Base-by-base conservation (phyloP, 2,113 vertebrate genomes). In the Sciurus niger region DNA sequence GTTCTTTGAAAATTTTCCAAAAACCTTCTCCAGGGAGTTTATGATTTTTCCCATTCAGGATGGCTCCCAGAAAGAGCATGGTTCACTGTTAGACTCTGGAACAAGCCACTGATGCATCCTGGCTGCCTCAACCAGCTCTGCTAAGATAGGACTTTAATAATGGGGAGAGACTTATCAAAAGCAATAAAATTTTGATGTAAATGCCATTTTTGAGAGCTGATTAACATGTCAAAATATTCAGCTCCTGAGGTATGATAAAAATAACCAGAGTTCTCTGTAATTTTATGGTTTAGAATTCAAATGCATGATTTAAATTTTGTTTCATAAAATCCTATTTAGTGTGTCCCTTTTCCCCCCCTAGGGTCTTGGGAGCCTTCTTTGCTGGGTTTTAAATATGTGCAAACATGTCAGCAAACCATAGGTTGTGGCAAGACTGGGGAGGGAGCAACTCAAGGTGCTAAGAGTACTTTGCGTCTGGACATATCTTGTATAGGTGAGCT, bases 151-250 rank as follows among this genome's bases (percentile, higher is more conserved):
- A 18, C 63, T 40, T 17, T 73, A 87, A 84, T 55, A 95, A 83
- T 13, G 11, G 24, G n/a, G 55, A 94, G 65, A 74, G 48, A 60
- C 20, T 84, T 37, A 84, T 58, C 70, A 73, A 72, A 95, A 63
- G 90, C 46, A 84, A 51, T 72, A 43, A 63, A 58, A 89, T 89
- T 89, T 84, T 89, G 55, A 92, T 77, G 32, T 82, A 85, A 92
- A 72, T 92, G 84, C 37, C 78, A 67, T 84, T 95, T 87, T 84
- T 37, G 67, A 92, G 63, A 90, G 37, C 77, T 82, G 46, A 89
- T 85, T 80, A 93, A 88, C 88, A 68, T 84, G 89, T 94, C 85
- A 88, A 83, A 90, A 96, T 91, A 80, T 93, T 92, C 90, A 77
- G 24, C 63, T 85, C 73, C 92, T 84, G 77, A 85, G 28, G 32